Percentiles rank a stretch among this genome's conserved stretches.
phyloP scores from a whole-genome alignment of 2,113 vertebrate genomes.

The Actenoides lindsayi region DNA sequence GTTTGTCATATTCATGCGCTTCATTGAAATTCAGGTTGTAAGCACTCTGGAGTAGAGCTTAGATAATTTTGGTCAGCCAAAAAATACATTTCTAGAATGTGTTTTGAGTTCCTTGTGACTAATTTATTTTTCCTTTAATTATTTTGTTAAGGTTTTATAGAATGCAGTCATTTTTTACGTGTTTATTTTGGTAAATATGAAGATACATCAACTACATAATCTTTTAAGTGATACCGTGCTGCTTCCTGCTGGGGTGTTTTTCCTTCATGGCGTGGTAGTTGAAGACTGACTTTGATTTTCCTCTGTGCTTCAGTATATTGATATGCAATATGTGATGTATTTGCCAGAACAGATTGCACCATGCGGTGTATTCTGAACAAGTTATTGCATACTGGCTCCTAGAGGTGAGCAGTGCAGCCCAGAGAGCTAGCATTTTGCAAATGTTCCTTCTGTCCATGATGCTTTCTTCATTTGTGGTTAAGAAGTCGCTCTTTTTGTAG shows the following conservation, averaged over 20 bases:
- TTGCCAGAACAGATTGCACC: neutral
- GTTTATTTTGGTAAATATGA: neutral
- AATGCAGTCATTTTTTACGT: neutral
- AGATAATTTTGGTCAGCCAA: neutral
- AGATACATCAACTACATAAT: neutral
- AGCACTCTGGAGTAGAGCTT: neutral
- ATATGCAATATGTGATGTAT: neutral
- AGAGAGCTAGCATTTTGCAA: neutral
- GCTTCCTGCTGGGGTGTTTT: neutral
- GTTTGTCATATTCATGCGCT: neutral
- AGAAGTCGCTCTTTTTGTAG: neutral
- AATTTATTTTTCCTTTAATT: neutral
- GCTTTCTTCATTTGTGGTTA: neutral
- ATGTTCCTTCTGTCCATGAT: neutral
- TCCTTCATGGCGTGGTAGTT: neutral
- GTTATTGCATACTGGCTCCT: neutral
- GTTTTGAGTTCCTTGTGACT: neutral
- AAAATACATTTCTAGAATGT: neutral
- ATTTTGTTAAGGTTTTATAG: neutral
- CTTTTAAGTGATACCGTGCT: neutral
- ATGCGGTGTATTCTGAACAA: neutral
- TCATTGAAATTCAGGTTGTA: neutral
- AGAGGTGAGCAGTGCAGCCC: neutral
- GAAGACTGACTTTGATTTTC: neutral
- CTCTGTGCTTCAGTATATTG: neutral